Conservation (phyloP, 2,797 vertebrate species). For the Intellagama lesueurii region DNA sequence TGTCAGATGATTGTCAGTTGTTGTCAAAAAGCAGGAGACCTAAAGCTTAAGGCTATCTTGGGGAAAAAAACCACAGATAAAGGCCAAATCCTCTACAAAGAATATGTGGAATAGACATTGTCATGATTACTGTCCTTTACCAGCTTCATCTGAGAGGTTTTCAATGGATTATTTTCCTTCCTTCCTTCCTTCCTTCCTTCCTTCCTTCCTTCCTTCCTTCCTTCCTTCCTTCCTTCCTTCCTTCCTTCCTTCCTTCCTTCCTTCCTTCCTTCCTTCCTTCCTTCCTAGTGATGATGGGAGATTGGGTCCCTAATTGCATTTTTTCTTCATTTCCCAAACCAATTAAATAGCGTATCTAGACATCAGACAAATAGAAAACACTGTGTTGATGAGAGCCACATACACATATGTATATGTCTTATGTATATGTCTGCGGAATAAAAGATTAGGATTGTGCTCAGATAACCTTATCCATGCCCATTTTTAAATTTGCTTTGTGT, state of each 20-base stretch:
- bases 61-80: constrained; percentile 30
- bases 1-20: constrained; percentile 23
- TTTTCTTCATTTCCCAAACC: constrained; percentile 11
- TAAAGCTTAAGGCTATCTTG: constrained; percentile 10
- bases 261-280: neutral
- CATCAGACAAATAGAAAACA: neutral
- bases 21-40: constrained; percentile 39
- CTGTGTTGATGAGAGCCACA: constrained; percentile 21
- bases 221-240: constrained; percentile 9
- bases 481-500: neutral
- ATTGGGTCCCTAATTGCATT: constrained; percentile 10
- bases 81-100: neutral
- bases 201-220: neutral
- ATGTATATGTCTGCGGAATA: neutral
- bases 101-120: neutral
- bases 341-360: constrained; percentile 18
- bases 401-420: neutral
- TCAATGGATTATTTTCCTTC: constrained; percentile 1
- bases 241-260: neutral
- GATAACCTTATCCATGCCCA: neutral
- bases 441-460: neutral
- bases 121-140: constrained; percentile 26
- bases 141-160: constrained; percentile 9
- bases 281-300: neutral
- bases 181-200: neutral